Evolutionary conservation across 2,797 vertebrate species (phyloP), one percentile per base, ranked within the genome.

Genomic region (Lacerta bilineata): DNA sequence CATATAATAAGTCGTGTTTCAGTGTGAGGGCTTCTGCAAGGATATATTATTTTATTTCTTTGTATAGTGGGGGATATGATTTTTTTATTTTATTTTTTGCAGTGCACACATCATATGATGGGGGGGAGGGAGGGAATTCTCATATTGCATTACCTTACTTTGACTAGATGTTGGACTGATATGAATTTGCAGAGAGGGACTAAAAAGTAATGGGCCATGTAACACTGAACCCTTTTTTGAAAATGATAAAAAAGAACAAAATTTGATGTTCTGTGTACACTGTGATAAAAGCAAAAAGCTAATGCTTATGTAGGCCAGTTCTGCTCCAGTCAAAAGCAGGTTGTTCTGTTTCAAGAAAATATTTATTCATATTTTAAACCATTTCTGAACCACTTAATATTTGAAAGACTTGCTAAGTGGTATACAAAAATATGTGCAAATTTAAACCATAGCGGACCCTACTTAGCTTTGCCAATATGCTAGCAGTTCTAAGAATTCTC

Each of bases 1-100:
- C 85, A 94, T 94, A 88, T 39, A 74, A 84, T 39, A 77, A 90
- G 83, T 91, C 90, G 50, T 3, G 59, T 92, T 93, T 93, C 89
- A 91, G 89, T 89, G 8, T 84, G 46, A 79, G 23, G 25, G 46
- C 90, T 89, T 88, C 61, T 25, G 29, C 41, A 39, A 29, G 4
- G 59, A 79, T 29, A 55, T 89, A 10, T 88, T 83, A 61, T 0
- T 84, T 92, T 90, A 88, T 91, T 87, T 64, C 36, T 88, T 74
- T 77, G 0, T 85, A 8, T 87, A 68, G 76, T 18, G 89, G 68
- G 59, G 27, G 89, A 80, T 85, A 11, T 88, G 86, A 88, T 72
- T 20, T 18, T 23, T 72, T 72, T 17, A 20, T 72, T 33, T 36
- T 0, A 20, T 89, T 93, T 68, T 89, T 93, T 68, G 17, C 36